These are phyloP conservation scores for Apamea epomidion DNA, from an alignment of 2,888 invertebrate species.

Conservation along the genomic window DNA sequence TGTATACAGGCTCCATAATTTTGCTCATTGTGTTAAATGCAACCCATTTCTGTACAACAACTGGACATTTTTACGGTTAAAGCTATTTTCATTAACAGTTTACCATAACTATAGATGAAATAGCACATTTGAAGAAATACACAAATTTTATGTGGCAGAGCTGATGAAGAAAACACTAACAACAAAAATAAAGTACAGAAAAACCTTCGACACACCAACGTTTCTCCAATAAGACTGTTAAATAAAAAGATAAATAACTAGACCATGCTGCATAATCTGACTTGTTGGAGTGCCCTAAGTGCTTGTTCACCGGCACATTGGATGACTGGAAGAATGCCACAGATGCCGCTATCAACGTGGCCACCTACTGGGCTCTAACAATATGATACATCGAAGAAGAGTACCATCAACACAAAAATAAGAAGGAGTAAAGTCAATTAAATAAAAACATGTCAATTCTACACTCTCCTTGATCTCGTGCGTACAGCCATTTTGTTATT, in stretches of 20 bases:
- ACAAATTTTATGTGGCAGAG: too few species aligned
- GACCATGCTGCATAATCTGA: background rate
- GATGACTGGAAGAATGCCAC: background rate
- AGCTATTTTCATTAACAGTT: background rate
- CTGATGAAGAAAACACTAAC: background rate
- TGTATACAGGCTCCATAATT: background rate
- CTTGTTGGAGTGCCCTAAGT: background rate
- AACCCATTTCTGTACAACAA: background rate
- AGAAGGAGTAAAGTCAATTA: slow-evolving; percentile 3
- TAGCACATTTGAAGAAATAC: background rate
- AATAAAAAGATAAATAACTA: background rate
- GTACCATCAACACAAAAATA: background rate
- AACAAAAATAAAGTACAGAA: background rate
- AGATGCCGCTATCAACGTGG: background rate
- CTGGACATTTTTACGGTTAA: background rate
- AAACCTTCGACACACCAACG: slow-evolving; percentile 4
- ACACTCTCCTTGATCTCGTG: slow-evolving; percentile 55
- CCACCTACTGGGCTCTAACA: background rate
- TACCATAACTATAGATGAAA: background rate
- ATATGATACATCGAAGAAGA: background rate
- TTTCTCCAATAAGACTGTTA: slow-evolving; percentile 3
- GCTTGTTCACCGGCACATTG: background rate
- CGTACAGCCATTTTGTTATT: slow-evolving; percentile 83
- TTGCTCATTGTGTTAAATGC: background rate
- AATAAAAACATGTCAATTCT: slow-evolving; percentile 58